Base-by-base conservation (phyloP, 1,140 invertebrate species). In the Drosophila asahinai region DNA sequence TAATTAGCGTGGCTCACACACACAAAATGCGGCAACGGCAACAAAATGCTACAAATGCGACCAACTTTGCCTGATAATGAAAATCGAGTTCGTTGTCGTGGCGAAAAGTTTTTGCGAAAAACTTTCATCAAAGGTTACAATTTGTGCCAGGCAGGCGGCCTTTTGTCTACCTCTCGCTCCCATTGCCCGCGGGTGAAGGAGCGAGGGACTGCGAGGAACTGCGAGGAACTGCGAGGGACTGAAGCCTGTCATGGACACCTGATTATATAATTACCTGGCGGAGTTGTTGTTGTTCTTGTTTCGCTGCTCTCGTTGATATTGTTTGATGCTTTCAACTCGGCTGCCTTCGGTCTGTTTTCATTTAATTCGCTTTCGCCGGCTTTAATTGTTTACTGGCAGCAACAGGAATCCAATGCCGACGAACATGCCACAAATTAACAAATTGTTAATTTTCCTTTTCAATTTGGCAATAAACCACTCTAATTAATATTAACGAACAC, bases 101-200 rank as follows among this genome's bases (percentile, higher is more conserved):
- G 66, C 38, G 70, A 73, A 86, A 86, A 86, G 83, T 86, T 77
- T 74, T 67, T 87, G 67, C 80, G 83, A 80, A 80, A 87, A 87
- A 83, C 84, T 89, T 89, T 87, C 83, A 83, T 87, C 83, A 87
- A 87, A 87, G 83, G 80, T 87, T 87, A 83, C 83, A 87, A 89
- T 73, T 86, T 89, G 52, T 80, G 70, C 63, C 72, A 54, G 60
- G 63, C 73, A 55, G 61, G 70, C 59, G 58, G 70, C 59, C 61
- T 67, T 76, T 68, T 83, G 64, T 61, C 74, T 70, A 42, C 47
- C 67, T 55, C 74, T 47, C 55, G 12, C 48, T 36, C 30, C 55
- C 57, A 27, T 25, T 5, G 27, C 45, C 27, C 42, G 30, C 17
- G 54, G 59, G 51, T 42, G 48, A n/a, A 11, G 36, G 33, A 2